Base-by-base conservation (phyloP, 2,113 vertebrate species). In the Dascyllus trimaculatus region DNA sequence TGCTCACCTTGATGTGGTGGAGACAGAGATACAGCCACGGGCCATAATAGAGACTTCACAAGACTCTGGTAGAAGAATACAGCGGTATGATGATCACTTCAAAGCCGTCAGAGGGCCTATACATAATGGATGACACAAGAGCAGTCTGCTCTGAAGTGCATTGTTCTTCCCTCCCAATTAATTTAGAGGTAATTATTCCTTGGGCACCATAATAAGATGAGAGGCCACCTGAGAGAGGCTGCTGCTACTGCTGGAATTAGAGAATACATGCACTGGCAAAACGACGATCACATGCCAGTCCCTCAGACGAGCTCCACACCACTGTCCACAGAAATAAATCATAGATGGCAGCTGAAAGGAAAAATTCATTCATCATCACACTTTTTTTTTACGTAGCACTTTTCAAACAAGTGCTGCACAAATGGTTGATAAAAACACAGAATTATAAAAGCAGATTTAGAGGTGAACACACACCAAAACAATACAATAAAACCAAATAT, bases 171-270 rank as follows among this genome's bases (percentile, higher is more conserved):
- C 68, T 70, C 58, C 75, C 83, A 89, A 90, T 93, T 92, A 87
- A 91, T 91, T 89, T 79, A 68, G 75, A 85, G 60, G 78, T 87
- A 89, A 91, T 92, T 87, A 88, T 88, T 91, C 88, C 80, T 82
- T 46, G 53, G 81, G 77, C 69, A 70, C 77, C 69, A 78, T 75
- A 81, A 87, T 82, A 88, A 73, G 75, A 85, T 22, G 46, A 56
- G 49, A 76, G 71, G 26, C 77, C 82, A 72, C 75, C 71, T 63
- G n/a, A 40, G 75, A 85, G 71, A 84, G 62, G 54, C 67, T 58
- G 71, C 71, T 79, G 71, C 57, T 32, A 29, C 72, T 45, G 85
- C 67, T 68, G 71, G 66, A 84, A 75, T 68, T 73, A 60, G 54
- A 78, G 81, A 75, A 81, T 22, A 45, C 57, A 45, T 71, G 68